Evolutionary conservation across 2,888 invertebrate genomes (phyloP).

Genomic region (Mimachlamys varia): DNA sequence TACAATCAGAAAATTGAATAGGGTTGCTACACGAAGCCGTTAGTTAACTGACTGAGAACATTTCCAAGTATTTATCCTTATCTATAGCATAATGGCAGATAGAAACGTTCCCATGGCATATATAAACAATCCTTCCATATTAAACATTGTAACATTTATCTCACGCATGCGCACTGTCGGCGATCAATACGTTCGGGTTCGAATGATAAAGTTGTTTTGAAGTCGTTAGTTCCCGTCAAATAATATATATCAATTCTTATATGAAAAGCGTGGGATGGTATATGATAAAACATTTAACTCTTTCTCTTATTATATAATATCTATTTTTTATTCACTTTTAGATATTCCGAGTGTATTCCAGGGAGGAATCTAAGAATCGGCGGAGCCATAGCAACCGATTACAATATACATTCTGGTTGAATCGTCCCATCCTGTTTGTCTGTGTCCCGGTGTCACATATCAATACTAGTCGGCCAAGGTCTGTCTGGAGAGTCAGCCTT

Average conservation of each 20-base stretch:
- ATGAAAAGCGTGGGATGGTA: constrained; percentile 17
- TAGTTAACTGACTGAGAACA: not conserved
- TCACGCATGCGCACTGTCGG: not conserved
- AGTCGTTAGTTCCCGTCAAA: not conserved
- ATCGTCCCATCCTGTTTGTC: not conserved
- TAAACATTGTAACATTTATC: constrained; percentile 15
- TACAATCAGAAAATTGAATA: constrained; percentile 23
- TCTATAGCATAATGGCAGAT: constrained; percentile 1
- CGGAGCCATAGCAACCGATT: not conserved
- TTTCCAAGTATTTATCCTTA: constrained; percentile 8
- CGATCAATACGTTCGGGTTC: not conserved
- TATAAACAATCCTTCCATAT: constrained; percentile 3
- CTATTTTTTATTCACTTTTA: not conserved
- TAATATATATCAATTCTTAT: constrained; percentile 22
- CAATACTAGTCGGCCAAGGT: not conserved
- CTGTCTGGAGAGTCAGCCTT: not conserved
- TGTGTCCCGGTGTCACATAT: not conserved
- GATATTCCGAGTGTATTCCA: not conserved
- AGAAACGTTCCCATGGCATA: constrained; percentile 7
- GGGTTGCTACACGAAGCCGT: constrained; percentile 11
- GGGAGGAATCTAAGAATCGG: not conserved
- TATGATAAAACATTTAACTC: not conserved
- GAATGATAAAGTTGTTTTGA: constrained; percentile 32
- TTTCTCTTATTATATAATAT: not conserved
- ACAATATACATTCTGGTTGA: not conserved